A percentile compares a stretch with the other conserved stretches of the same genome.
These are phyloP conservation scores for Listronotus oregonensis DNA, from an alignment of 1,140 invertebrate species.

Conservation along the genomic window DNA sequence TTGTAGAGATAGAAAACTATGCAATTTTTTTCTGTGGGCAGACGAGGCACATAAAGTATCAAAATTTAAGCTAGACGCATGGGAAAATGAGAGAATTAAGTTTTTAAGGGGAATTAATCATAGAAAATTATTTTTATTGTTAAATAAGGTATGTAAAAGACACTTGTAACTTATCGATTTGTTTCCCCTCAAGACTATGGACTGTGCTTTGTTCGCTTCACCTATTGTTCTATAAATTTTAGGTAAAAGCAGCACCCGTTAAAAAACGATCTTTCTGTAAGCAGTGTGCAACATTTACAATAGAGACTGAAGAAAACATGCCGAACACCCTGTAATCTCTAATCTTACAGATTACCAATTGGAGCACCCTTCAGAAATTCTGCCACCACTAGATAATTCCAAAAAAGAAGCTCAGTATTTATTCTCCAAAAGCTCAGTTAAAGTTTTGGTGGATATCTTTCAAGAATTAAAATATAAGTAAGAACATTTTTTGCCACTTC, in stretches of 20 bases:
- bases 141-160: slow-evolving; percentile 52
- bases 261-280: slow-evolving; percentile 65
- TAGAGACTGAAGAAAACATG: slow-evolving; percentile 59
- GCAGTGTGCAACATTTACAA: slow-evolving; percentile 65
- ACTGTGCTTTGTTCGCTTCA: too few relatives aligned
- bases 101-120: slow-evolving; percentile 59
- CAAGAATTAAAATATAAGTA: slow-evolving; percentile 59
- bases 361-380: slow-evolving; percentile 62
- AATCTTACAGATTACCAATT: slow-evolving; percentile 60
- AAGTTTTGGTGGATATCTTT: slow-evolving; percentile 63
- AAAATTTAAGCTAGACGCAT: slow-evolving; percentile 59
- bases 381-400: slow-evolving; percentile 66
- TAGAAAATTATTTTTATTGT: slow-evolving; percentile 60
- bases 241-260: slow-evolving; percentile 47
- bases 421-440: slow-evolving; percentile 65
- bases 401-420: slow-evolving; percentile 80
- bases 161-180: background rate
- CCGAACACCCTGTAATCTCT: slow-evolving; percentile 57
- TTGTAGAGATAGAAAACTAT: slow-evolving; percentile 75
- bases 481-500: slow-evolving; percentile 8
- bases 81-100: slow-evolving; percentile 60
- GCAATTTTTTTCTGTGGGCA: slow-evolving; percentile 68
- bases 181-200: slow-evolving; percentile 23
- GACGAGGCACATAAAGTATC: slow-evolving; percentile 57
- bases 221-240: slow-evolving; percentile 56